Conservation (phyloP, 2,797 vertebrate genomes). For the Gymnoscopelus braueri region DNA sequence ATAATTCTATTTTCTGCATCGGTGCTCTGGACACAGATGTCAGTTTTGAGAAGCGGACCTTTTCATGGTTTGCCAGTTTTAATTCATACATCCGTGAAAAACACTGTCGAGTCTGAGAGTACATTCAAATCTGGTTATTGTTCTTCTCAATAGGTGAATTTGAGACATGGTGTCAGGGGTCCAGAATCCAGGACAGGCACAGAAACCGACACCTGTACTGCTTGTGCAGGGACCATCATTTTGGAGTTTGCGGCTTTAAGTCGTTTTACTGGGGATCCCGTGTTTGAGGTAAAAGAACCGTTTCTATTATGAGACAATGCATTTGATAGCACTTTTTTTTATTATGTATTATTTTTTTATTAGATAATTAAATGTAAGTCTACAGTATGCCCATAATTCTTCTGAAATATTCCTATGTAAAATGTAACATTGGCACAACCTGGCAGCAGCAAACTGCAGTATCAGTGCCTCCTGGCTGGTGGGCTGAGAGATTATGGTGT, state of each 20-base stretch:
- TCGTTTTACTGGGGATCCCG: conserved; percentile 94
- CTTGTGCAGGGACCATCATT: conserved; percentile 97
- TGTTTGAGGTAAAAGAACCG: conserved; percentile 90
- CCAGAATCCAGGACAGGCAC: conserved; percentile 95
- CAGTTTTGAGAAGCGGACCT: conserved; percentile 16
- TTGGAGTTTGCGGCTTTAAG: conserved; percentile 98
- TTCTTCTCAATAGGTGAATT: conserved; percentile 87
- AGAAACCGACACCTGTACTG: conserved; percentile 97
- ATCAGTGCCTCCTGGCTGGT: not conserved
- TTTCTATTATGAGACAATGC: no score
- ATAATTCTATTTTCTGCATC: conserved; percentile 48
- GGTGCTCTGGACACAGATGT: conserved; percentile 30
- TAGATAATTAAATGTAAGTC: no score
- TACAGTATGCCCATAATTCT: no score
- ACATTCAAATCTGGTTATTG: not conserved
- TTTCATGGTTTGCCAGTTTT: conserved; percentile 31
- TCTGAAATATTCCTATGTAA: not conserved
- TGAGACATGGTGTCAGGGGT: conserved; percentile 93
- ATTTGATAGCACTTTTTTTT: no score
- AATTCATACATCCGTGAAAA: conserved; percentile 7
- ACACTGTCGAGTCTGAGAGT: conserved; percentile 14
- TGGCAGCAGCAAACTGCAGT: conserved; percentile 38
- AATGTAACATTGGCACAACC: conserved; percentile 14
- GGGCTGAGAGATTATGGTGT: conserved; percentile 5
- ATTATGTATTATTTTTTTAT: no score